Evolutionary conservation across 1,140 invertebrate genomes (phyloP).

Genomic region (Metopolophium dirhodum): DNA sequence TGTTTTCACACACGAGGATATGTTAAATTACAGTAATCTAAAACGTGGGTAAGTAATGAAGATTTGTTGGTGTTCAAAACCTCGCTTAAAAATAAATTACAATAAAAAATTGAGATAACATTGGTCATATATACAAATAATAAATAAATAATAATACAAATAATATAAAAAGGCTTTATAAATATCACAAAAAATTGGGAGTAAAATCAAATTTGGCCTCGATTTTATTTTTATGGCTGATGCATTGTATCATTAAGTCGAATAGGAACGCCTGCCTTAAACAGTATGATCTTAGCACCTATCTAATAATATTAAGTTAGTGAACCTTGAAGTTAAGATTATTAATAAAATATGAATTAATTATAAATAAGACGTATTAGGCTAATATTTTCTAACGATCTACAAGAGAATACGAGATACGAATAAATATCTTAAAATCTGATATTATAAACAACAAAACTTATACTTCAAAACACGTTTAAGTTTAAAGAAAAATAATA

Average conservation of each 20-base stretch:
- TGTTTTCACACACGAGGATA: constrained; percentile 35
- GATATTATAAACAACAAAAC: constrained; percentile 23
- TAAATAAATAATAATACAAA: constrained; percentile 26
- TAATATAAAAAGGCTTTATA: constrained; percentile 34
- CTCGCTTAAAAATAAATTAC: constrained; percentile 48
- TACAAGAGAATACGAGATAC: constrained; percentile 28
- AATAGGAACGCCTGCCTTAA: constrained; percentile 51
- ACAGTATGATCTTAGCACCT: constrained; percentile 53
- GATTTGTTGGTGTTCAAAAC: constrained; percentile 46
- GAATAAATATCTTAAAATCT: constrained; percentile 30
- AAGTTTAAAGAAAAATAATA: neutral
- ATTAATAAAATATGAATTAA: constrained; percentile 30
- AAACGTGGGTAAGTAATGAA: neutral
- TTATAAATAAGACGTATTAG: constrained; percentile 37
- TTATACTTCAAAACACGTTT: neutral
- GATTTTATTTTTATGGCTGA: constrained; percentile 25
- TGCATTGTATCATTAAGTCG: constrained; percentile 30
- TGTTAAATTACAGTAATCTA: constrained; percentile 49
- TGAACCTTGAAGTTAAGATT: constrained; percentile 32
- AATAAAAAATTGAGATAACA: constrained; percentile 47
- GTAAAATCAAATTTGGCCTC: constrained; percentile 52
- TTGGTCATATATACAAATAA: constrained; percentile 47
- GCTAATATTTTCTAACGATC: constrained; percentile 29
- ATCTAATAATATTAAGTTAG: constrained; percentile 52
- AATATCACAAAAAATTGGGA: constrained; percentile 51